Evolutionary conservation across 2,888 invertebrate species (phyloP).

Genomic region (Craniophora ligustri): DNA sequence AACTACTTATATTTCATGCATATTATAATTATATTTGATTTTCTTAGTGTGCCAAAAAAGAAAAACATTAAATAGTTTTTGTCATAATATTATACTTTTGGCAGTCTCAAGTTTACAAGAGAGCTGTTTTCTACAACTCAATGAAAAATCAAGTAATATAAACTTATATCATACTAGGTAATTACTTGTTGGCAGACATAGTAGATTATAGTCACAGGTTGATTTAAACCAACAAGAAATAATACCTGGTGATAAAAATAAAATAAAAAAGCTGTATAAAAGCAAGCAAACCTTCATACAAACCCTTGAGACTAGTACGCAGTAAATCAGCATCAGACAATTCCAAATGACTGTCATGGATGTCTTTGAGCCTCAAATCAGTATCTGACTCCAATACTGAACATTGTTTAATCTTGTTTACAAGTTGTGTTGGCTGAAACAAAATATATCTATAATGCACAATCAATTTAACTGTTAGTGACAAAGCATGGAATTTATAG

Average conservation of each 20-base stretch:
- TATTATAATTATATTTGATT: no score
- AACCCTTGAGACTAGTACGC: constrained; percentile 94
- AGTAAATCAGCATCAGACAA: constrained; percentile 93
- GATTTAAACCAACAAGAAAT: no score
- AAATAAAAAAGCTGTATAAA: constrained; percentile 26
- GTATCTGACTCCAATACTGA: constrained; percentile 92
- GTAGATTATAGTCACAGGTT: no score
- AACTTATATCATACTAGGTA: no score
- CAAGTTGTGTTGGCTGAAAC: constrained; percentile 91
- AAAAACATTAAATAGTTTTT: no score
- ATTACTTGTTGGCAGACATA: no score
- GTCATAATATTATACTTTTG: no score
- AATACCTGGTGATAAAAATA: neutral
- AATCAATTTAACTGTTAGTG: neutral
- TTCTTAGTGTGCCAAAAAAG: no score
- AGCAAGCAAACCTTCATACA: constrained; percentile 47
- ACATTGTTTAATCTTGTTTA: constrained; percentile 93
- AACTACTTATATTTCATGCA: no score
- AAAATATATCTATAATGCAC: neutral
- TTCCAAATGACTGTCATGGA: constrained; percentile 91
- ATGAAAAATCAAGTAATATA: no score
- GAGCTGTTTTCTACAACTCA: no score
- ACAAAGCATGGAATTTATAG: no score
- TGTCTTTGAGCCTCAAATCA: constrained; percentile 90
- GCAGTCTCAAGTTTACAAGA: neutral